phyloP scores from a whole-genome alignment of 2,113 vertebrate genomes.

The Corythornis madagascariensis region DNA sequence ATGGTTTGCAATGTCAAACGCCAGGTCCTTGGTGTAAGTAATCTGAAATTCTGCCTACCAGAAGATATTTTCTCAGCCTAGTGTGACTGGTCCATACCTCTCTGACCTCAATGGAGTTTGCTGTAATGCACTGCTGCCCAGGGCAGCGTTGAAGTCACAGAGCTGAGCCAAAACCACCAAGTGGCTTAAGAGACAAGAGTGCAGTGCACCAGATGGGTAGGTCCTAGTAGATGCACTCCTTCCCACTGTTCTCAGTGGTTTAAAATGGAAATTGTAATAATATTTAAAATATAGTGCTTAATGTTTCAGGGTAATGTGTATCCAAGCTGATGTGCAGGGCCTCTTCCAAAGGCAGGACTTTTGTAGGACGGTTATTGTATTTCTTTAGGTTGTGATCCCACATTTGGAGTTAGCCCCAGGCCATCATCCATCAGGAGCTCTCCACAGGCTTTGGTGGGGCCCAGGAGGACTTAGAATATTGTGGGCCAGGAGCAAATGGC shows the following conservation, averaged over 20 bases:
- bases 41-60: background rate
- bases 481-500: background rate
- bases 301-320: accelerated
- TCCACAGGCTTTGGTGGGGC: background rate
- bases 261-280: background rate
- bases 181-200: accelerated
- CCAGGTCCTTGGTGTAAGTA: background rate
- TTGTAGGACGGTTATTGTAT: accelerated
- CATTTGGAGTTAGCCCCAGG: background rate
- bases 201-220: background rate
- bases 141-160: background rate
- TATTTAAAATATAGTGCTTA: background rate
- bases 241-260: background rate
- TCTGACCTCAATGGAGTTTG: background rate
- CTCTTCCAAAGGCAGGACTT: background rate
- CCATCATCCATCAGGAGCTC: background rate
- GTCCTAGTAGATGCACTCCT: background rate
- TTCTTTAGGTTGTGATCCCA: background rate
- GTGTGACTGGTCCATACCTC: background rate
- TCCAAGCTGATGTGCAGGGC: background rate
- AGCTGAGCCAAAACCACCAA: background rate
- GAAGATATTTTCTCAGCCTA: background rate
- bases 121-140: background rate
- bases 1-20: background rate
- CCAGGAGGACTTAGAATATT: accelerated